These are phyloP conservation scores for Athalia cordata DNA, from an alignment of 2,888 invertebrate genomes.

Conservation along the genomic window DNA sequence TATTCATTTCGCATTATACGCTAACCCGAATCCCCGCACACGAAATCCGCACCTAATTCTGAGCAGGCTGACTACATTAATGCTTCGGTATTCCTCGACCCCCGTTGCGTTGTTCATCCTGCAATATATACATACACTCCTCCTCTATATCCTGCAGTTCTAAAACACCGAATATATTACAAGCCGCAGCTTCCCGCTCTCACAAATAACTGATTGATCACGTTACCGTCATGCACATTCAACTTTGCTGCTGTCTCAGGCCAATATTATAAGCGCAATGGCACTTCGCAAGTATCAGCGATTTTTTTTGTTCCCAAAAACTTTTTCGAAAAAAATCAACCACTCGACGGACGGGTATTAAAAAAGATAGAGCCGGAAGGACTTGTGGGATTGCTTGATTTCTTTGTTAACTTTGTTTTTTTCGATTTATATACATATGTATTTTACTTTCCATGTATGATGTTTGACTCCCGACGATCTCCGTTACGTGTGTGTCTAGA, in stretches of 20 bases:
- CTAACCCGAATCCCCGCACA: constrained; percentile 47
- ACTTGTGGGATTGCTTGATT: neutral
- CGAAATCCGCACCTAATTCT: constrained; percentile 12
- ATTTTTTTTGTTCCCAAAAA: too few relatives aligned
- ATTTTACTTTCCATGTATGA: neutral
- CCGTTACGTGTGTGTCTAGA: neutral
- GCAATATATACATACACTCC: too few relatives aligned
- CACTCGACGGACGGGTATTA: too few relatives aligned
- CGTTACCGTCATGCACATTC: neutral
- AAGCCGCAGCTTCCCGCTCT: constrained; percentile 46
- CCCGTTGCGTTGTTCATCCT: too few relatives aligned
- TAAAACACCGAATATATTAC: constrained; percentile 3
- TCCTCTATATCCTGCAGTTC: constrained; percentile 3
- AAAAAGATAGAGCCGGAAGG: too few relatives aligned
- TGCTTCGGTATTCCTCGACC: neutral
- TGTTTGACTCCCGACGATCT: neutral
- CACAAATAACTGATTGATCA: constrained; percentile 68
- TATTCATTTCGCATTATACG: constrained; percentile 59
- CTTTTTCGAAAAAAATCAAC: too few relatives aligned
- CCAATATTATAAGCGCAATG: neutral
- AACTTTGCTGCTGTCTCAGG: constrained; percentile 5
- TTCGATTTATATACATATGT: neutral
- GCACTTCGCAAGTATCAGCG: too few relatives aligned
- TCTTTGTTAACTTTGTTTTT: neutral
- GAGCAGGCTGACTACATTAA: constrained; percentile 25